These are phyloP conservation scores for Edolisoma coerulescens DNA, from an alignment of 2,113 vertebrate genomes.

Conservation along the genomic window DNA sequence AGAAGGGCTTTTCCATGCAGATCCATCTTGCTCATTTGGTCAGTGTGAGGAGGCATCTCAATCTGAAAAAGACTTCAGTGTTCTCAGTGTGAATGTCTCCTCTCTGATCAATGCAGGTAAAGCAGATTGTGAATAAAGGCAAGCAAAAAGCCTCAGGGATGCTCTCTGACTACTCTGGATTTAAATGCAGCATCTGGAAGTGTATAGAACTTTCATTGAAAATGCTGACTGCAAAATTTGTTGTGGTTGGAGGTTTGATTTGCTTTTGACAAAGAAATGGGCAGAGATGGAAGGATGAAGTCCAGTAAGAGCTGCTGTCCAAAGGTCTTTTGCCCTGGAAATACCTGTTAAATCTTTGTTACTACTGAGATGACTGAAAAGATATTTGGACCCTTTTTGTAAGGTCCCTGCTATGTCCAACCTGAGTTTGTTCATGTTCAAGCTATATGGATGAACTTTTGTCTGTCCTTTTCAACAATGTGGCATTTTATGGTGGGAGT, in stretches of 20 bases:
- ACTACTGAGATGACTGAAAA: not conserved
- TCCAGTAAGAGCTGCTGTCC: not conserved
- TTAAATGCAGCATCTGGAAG: not conserved
- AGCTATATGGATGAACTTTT: not conserved
- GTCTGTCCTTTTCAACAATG: not conserved
- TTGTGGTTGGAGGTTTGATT: not conserved
- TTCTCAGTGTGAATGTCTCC: not conserved
- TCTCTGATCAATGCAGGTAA: not conserved
- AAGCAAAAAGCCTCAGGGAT: not conserved
- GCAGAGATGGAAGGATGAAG: not conserved
- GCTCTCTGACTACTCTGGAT: not conserved
- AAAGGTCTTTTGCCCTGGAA: not conserved
- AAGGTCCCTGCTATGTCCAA: not conserved
- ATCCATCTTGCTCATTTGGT: not conserved
- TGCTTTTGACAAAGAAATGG: not conserved
- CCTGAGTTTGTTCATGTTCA: not conserved
- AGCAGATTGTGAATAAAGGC: not conserved
- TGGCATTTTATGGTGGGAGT: not conserved
- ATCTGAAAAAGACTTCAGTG: not conserved
- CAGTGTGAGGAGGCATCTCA: not conserved
- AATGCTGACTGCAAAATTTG: not conserved
- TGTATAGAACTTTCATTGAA: not conserved
- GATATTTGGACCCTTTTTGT: not conserved
- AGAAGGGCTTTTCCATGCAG: not conserved
- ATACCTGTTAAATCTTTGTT: not conserved